Evolutionary conservation across 2,113 vertebrate species (phyloP), one percentile per base, ranked within the genome.

Genomic region (Tetrao urogallus): DNA sequence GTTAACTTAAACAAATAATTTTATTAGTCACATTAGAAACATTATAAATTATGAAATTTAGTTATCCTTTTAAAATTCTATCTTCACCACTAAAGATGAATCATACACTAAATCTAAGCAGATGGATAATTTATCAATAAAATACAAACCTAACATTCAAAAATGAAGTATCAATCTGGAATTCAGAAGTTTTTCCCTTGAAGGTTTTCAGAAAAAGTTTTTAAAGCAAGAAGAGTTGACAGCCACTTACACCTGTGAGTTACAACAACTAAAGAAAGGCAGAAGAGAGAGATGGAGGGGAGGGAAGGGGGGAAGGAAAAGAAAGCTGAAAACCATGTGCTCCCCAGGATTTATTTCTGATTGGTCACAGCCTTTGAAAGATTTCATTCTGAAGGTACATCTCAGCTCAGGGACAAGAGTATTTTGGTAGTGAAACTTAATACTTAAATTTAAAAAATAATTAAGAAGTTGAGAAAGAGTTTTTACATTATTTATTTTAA

Each of bases 271-370:
- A 63, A 72, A 42, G 52, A 83, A 64, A 69, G 40, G 52, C 16
- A 25, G 71, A 83, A 77, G 43, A 88, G 60, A 89, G 91, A 92
- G 82, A 74, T 45, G 93, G 88, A 50, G 92, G 38, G 58, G 56
- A n/a, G 58, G 67, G 50, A 75, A 75, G 87, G 72, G 78, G 34
- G 58, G 79, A 86, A 86, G 85, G 52, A 27, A 3, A 77, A 63
- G 47, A 6, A 77, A 90, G 42, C 36, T 81, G 24, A 75, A 47
- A 90, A 78, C 36, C 70, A 2, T 11, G 30, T 47, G 30, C 36
- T 81, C 21, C 42, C 54, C 88, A 75, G 38, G 69, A 63, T 75
- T n/a, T 47, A 30, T 11, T 63, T 47, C 40, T 57, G 30, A 77
- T 13, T 66, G 47, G 86, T 57, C 12, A 67, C 2, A 72, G 57